These are phyloP conservation scores for Scaptomyza tumidula DNA, from an alignment of 2,888 invertebrate genomes.

Conservation along the genomic window DNA sequence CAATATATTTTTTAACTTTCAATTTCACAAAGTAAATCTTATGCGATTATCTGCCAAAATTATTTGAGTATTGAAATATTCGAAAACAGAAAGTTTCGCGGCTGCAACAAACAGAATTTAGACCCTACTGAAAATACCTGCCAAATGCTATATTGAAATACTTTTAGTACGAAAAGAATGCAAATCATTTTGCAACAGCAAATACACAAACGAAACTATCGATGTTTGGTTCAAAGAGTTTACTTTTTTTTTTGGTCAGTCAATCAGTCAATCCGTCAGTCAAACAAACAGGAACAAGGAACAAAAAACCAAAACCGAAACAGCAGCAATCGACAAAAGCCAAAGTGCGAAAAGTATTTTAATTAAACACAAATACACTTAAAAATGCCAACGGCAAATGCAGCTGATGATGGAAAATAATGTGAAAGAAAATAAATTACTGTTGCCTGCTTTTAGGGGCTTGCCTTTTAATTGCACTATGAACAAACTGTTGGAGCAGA, in stretches of 20 bases:
- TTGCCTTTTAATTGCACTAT: constrained; percentile 44
- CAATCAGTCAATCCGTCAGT: constrained; percentile 49
- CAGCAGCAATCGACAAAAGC: constrained; percentile 43
- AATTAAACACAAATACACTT: constrained; percentile 71
- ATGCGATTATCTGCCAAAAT: neutral
- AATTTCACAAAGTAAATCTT: neutral
- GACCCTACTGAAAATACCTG: constrained; percentile 43
- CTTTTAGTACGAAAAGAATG: constrained; percentile 53
- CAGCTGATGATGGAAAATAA: neutral
- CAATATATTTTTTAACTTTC: neutral
- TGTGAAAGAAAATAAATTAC: constrained; percentile 11
- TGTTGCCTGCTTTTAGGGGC: constrained; percentile 41
- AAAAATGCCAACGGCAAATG: constrained; percentile 39
- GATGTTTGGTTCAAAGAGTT: constrained; percentile 38
- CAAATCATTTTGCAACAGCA: constrained; percentile 40
- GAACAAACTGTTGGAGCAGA: neutral
- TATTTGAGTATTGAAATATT: neutral
- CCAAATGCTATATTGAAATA: constrained; percentile 58
- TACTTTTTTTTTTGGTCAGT: constrained; percentile 18
- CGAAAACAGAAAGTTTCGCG: neutral
- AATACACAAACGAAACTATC: constrained; percentile 5
- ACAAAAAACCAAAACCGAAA: constrained; percentile 5
- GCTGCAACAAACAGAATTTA: constrained; percentile 5
- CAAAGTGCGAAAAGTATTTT: constrained; percentile 69
- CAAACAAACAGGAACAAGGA: constrained; percentile 7